These are phyloP conservation scores for Anoplophora glabripennis DNA, from an alignment of 1,140 invertebrate species.

Conservation along the genomic window DNA sequence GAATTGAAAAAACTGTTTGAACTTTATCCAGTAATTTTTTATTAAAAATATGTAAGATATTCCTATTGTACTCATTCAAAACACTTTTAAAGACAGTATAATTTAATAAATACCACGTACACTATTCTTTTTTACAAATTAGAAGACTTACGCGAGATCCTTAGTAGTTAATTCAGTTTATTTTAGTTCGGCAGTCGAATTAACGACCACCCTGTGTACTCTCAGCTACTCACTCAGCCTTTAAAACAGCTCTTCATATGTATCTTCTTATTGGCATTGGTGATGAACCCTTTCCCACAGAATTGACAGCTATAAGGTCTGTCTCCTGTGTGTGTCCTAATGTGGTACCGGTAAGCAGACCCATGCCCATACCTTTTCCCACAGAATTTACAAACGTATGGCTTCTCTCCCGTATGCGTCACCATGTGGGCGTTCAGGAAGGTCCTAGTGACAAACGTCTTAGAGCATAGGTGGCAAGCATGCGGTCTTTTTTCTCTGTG, in stretches of 20 bases:
- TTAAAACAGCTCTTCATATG: slow-evolving; percentile 56
- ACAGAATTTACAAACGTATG: slow-evolving; percentile 53
- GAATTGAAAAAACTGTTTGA: no score
- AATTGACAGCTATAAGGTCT: slow-evolving; percentile 54
- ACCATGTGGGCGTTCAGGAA: slow-evolving; percentile 60
- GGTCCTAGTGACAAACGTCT: slow-evolving; percentile 57
- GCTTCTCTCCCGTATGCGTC: slow-evolving; percentile 56
- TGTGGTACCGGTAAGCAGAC: slow-evolving; percentile 51
- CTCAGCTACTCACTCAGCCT: slow-evolving; percentile 59
- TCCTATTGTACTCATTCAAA: no score
- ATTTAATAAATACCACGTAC: no score
- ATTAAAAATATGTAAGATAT: no score
- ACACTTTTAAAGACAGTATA: no score
- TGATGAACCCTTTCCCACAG: slow-evolving; percentile 65
- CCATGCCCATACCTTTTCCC: slow-evolving; percentile 53
- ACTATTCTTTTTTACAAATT: no score
- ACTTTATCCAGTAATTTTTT: no score
- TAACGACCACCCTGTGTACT: no score
- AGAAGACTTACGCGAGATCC: no score
- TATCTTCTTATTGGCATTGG: slow-evolving; percentile 59
- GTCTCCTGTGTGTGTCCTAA: slow-evolving; percentile 53
- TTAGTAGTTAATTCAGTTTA: no score
- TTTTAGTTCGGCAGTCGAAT: no score
- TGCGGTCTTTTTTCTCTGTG: slow-evolving; percentile 59
- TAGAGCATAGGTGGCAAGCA: slow-evolving; percentile 54